A percentile compares a stretch with the other conserved stretches of the same genome.
Conservation (phyloP, 2,113 vertebrate genomes). For the Crotalus helleri region DNA sequence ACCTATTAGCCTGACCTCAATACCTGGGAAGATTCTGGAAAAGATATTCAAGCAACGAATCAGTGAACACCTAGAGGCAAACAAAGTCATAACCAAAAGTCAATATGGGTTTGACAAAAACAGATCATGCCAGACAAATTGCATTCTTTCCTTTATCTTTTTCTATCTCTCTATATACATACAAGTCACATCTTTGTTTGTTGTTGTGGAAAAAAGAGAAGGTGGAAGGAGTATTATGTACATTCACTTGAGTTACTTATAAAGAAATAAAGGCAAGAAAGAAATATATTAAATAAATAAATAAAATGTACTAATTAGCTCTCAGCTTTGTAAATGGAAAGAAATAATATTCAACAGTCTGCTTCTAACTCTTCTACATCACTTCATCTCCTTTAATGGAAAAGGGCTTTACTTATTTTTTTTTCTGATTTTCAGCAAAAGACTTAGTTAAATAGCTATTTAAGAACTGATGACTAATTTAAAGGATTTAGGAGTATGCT, state of each 20-base stretch:
- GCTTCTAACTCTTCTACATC: slow-evolving; percentile 35
- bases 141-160: too few relatives aligned
- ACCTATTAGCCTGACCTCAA: too few relatives aligned
- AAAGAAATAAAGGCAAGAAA: not conserved
- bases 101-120: too few relatives aligned
- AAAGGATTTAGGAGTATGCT: slow-evolving; percentile 76
- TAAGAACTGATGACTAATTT: slow-evolving; percentile 80
- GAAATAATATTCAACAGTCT: slow-evolving; percentile 22
- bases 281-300: not conserved
- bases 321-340: slow-evolving; percentile 38
- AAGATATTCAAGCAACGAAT: too few relatives aligned
- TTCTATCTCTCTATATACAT: too few relatives aligned
- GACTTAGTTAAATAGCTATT: slow-evolving; percentile 75
- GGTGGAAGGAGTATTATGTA: not conserved
- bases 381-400: slow-evolving; percentile 44
- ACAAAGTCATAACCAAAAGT: too few relatives aligned
- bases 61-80: too few relatives aligned
- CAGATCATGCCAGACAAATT: too few relatives aligned
- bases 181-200: not conserved
- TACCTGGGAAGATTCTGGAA: too few relatives aligned
- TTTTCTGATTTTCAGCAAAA: slow-evolving; percentile 60
- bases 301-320: slow-evolving; percentile 6
- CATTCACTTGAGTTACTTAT: not conserved
- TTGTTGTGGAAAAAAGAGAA: not conserved
- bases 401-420: slow-evolving; percentile 41